Percentiles rank a stretch among this genome's conserved stretches.
These are phyloP conservation scores for Heteromurus nitidus DNA, from an alignment of 2,888 invertebrate species.

Conservation along the genomic window DNA sequence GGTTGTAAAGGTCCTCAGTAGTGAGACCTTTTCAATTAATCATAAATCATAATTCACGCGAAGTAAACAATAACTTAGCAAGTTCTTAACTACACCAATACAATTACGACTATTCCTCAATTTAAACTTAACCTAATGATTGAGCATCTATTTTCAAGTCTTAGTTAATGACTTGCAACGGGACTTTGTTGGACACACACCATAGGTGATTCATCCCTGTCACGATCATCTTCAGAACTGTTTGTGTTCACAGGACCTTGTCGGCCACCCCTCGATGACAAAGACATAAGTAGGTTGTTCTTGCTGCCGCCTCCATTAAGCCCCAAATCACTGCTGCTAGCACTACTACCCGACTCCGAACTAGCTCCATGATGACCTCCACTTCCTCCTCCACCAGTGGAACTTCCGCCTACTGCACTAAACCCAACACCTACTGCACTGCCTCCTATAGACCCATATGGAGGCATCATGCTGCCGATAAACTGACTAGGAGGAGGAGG, in stretches of 20 bases:
- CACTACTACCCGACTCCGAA: slow-evolving; percentile 72
- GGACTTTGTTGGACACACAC: slow-evolving; percentile 92
- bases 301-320: slow-evolving; percentile 65
- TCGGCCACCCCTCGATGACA: slow-evolving; percentile 70
- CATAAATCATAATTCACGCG: background rate
- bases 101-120: slow-evolving; percentile 13
- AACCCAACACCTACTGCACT: slow-evolving; percentile 58
- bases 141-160: slow-evolving; percentile 75
- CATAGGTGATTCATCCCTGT: slow-evolving; percentile 86
- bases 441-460: slow-evolving; percentile 52
- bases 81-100: background rate
- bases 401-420: slow-evolving; percentile 43
- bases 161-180: slow-evolving; percentile 87
- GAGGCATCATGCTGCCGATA: slow-evolving; percentile 69
- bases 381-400: slow-evolving; percentile 61
- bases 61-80: background rate
- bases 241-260: slow-evolving; percentile 69
- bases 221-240: slow-evolving; percentile 75
- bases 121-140: slow-evolving; percentile 65
- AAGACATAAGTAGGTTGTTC: slow-evolving; percentile 71
- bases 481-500: slow-evolving; percentile 72
- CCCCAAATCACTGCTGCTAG: slow-evolving; percentile 72
- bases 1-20: background rate
- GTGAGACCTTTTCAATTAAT: background rate
- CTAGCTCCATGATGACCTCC: slow-evolving; percentile 59